Evolutionary conservation across 2,888 invertebrate species (phyloP), one percentile per base, ranked within the genome.

Genomic region (Lasiommata megera): DNA sequence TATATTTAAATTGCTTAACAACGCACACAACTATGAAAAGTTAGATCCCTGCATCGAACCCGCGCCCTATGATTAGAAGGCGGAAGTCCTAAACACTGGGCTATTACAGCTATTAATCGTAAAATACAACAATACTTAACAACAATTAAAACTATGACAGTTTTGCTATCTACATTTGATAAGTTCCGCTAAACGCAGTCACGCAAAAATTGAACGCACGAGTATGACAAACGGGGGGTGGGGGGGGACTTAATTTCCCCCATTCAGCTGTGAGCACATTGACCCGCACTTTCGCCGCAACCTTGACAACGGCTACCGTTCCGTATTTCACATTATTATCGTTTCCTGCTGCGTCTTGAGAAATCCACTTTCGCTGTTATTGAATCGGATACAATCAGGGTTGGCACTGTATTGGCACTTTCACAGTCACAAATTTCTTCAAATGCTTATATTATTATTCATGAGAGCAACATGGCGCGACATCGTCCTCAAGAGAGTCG

Each of bases 271-370:
- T 40, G 41, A 58, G 84, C 77, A 57, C 83, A 67, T 71, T 72
- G 84, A 86, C 82, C 77, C 68, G 34, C 48, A 88, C 89, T 89
- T 89, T 89, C 89, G 84, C 89, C 74, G 70, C 86, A 88, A 88
- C 89, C 89, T 89, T 89, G 88, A 88, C 84, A 67, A 44, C 53
- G 43, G 74, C 73, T 72, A 73, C 72, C 64, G 74, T 72, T 54
- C 60, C 57, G 58, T 76, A 70, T 76, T 72, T 69, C 70, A 67
- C 64, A 68, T 63, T 71, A 78, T 78, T 79, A 78, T 69, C 71
- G 79, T 84, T 87, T 85, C 85, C 84, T 80, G 75, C 76, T 69
- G 70, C 71, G 74, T 71, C 69, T 73, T 75, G 80, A 82, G 86
- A 88, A 87, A 85, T 81, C 75, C 76, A 84, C 88, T 88, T 89